phyloP scores from a whole-genome alignment of 2,113 vertebrate genomes.

The Oryzias melastigma region DNA sequence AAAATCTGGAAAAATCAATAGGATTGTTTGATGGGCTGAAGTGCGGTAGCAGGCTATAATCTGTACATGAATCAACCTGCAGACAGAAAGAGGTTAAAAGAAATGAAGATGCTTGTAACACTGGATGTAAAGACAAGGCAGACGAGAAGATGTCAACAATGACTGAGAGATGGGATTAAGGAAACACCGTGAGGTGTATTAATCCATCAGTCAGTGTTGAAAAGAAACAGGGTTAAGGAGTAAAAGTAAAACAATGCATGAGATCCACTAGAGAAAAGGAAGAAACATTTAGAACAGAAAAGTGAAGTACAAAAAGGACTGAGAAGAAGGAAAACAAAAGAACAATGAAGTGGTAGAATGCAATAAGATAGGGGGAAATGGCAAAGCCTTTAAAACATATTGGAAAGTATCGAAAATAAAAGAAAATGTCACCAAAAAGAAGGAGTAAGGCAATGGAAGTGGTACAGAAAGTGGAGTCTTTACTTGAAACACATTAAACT shows the following conservation, averaged over 20 bases:
- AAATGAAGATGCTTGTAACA: conserved; percentile 15
- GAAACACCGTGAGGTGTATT: conserved; percentile 35
- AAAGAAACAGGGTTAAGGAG: background rate
- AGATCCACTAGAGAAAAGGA: conserved; percentile 34
- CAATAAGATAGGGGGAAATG: conserved; percentile 51
- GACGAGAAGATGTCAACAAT: conserved; percentile 12
- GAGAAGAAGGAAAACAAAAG: conserved; percentile 29
- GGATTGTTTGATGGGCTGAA: conserved; percentile 7
- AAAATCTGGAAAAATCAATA: conserved; percentile 38
- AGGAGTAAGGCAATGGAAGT: conserved; percentile 28
- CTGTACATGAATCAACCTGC: conserved; percentile 21
- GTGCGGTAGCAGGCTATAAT: conserved; percentile 8
- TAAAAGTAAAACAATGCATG: background rate
- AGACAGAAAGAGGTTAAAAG: conserved; percentile 11
- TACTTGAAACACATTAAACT: conserved; percentile 3
- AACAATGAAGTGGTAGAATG: conserved; percentile 59
- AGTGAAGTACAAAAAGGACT: conserved; percentile 17
- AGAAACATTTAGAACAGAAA: conserved; percentile 41
- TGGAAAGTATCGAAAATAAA: conserved; percentile 44
- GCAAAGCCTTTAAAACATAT: conserved; percentile 51
- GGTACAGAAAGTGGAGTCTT: conserved; percentile 17
- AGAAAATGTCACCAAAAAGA: conserved; percentile 53
- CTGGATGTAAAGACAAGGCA: conserved; percentile 18
- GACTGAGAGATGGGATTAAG: conserved; percentile 25
- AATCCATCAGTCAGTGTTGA: conserved; percentile 38